Percentiles rank a stretch among this genome's conserved stretches.
Evolutionary conservation across 2,888 invertebrate genomes (phyloP).

Genomic region (Acrobasis consociella): DNA sequence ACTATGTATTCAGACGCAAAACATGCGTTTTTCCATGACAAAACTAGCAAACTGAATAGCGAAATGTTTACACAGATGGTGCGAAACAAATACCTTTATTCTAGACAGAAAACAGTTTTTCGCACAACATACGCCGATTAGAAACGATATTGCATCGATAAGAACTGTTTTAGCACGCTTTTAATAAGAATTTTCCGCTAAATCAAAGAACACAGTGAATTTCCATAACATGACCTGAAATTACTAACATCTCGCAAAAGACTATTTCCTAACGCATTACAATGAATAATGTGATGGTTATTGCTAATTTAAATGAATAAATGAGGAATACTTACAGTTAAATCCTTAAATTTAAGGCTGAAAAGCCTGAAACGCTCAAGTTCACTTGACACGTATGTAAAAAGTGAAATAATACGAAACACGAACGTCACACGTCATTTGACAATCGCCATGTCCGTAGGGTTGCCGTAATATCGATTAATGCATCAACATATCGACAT

Average conservation of each 20-base stretch:
- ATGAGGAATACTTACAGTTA: slow-evolving; percentile 69
- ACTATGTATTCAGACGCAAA: not conserved
- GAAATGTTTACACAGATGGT: slow-evolving; percentile 31
- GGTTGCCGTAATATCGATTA: slow-evolving; percentile 23
- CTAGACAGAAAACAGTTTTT: not conserved
- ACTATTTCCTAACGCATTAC: not conserved
- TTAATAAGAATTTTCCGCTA: slow-evolving; percentile 21
- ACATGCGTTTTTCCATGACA: slow-evolving; percentile 5
- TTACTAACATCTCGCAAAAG: not conserved
- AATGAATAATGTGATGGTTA: not conserved
- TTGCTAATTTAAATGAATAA: slow-evolving; percentile 18
- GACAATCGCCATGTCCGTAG: slow-evolving; percentile 40
- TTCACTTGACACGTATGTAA: slow-evolving; percentile 78
- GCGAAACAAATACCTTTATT: slow-evolving; percentile 22
- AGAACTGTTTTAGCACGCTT: not conserved
- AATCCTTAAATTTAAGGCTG: slow-evolving; percentile 75
- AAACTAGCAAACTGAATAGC: slow-evolving; percentile 20
- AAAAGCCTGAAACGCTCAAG: slow-evolving; percentile 70
- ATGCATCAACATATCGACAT: not conserved
- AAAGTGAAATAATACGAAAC: slow-evolving; percentile 60
- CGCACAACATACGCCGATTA: slow-evolving; percentile 2
- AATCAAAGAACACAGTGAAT: slow-evolving; percentile 7
- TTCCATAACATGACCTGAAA: slow-evolving; percentile 11
- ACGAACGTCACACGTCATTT: slow-evolving; percentile 58
- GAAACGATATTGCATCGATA: slow-evolving; percentile 2